These are phyloP conservation scores for Mythimna pallens DNA, from an alignment of 2,888 invertebrate genomes.

Conservation along the genomic window DNA sequence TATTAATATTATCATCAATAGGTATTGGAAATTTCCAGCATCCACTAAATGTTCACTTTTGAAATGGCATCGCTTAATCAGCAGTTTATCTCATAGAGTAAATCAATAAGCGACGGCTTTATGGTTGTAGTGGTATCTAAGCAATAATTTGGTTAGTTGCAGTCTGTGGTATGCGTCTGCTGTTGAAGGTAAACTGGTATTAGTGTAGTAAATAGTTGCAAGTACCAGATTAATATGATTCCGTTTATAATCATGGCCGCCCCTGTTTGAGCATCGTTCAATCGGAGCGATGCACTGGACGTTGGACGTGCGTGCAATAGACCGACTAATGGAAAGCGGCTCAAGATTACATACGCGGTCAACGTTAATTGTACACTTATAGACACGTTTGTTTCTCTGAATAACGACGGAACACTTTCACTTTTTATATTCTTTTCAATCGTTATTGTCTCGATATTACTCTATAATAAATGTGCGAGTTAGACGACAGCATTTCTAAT, in stretches of 20 bases:
- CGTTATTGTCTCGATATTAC: slow-evolving; percentile 7
- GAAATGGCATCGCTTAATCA: slow-evolving; percentile 34
- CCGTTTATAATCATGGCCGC: slow-evolving; percentile 51
- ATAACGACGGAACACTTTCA: slow-evolving; percentile 60
- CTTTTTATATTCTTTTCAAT: slow-evolving; percentile 48
- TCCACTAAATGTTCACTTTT: slow-evolving; percentile 20
- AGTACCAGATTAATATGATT: slow-evolving; percentile 54
- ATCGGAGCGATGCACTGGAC: slow-evolving; percentile 50
- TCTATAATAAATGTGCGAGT: not conserved
- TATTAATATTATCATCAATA: slow-evolving; percentile 40
- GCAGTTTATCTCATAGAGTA: slow-evolving; percentile 35
- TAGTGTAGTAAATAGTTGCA: slow-evolving; percentile 47
- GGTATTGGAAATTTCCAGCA: slow-evolving; percentile 51
- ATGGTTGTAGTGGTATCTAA: slow-evolving; percentile 26
- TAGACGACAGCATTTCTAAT: not conserved
- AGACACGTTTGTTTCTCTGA: slow-evolving; percentile 58
- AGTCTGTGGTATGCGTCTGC: slow-evolving; percentile 44
- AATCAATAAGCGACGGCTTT: slow-evolving; percentile 49
- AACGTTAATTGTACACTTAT: slow-evolving; percentile 61
- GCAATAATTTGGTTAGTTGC: slow-evolving; percentile 47
- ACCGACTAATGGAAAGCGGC: slow-evolving; percentile 65
- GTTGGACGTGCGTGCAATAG: slow-evolving; percentile 60
- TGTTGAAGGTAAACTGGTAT: slow-evolving; percentile 64
- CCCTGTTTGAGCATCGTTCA: slow-evolving; percentile 54
- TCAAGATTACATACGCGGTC: slow-evolving; percentile 60